Conservation (phyloP, 2,888 invertebrate genomes). For the Drosophila limbata region DNA sequence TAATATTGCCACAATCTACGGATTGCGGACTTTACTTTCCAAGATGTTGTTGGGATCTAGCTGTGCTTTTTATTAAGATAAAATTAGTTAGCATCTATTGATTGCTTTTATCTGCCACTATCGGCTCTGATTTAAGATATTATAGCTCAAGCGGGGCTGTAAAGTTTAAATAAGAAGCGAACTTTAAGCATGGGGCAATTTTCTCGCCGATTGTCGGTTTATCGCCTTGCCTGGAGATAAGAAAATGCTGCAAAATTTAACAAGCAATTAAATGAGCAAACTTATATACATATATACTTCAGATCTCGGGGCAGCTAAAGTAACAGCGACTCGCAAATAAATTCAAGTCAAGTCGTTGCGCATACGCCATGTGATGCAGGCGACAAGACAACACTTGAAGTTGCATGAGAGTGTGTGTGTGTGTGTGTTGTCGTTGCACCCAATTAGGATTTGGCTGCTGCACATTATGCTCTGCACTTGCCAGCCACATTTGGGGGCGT, state of each 20-base stretch:
- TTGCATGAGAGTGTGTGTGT: conserved; percentile 28
- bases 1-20: background rate
- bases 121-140: conserved; percentile 32
- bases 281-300: conserved; percentile 1
- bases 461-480: conserved; percentile 61
- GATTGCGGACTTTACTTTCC: background rate
- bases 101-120: background rate
- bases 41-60: background rate
- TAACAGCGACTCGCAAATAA: conserved; percentile 57
- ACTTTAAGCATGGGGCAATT: conserved; percentile 22
- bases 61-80: background rate
- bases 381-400: conserved; percentile 41
- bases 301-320: conserved; percentile 54
- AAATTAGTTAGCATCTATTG: conserved; percentile 2
- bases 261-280: conserved; percentile 53
- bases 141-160: conserved; percentile 13
- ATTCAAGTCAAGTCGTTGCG: conserved; percentile 56
- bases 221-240: conserved; percentile 45
- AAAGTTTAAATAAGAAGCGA: conserved; percentile 29
- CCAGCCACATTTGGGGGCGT: conserved; percentile 60
- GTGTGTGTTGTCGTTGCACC: conserved; percentile 56
- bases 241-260: conserved; percentile 56
- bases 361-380: conserved; percentile 58
- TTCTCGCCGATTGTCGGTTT: conserved; percentile 39
- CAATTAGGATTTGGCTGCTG: conserved; percentile 70